These are phyloP conservation scores for Phalacrocorax carbo DNA, from an alignment of 2,113 vertebrate genomes.

Conservation along the genomic window DNA sequence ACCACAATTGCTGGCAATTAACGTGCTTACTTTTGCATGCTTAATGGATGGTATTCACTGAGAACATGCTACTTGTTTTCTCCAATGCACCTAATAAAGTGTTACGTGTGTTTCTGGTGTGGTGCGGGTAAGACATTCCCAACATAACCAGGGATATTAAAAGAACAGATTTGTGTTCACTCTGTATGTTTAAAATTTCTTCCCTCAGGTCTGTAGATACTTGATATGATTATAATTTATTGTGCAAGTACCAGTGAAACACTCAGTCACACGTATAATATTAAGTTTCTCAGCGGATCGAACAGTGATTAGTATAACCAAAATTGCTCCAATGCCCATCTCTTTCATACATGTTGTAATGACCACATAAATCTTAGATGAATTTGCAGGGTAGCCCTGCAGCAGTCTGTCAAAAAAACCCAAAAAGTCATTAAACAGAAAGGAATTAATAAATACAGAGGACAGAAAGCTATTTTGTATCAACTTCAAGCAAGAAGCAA, in stretches of 20 bases:
- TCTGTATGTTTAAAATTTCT: background rate
- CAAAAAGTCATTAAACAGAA: background rate
- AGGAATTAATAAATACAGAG: conserved; percentile 11
- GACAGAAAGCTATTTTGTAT: background rate
- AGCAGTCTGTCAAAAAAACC: background rate
- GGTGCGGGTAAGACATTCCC: background rate
- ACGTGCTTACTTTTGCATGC: background rate
- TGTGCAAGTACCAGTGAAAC: background rate
- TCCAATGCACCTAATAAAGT: background rate
- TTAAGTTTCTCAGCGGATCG: background rate
- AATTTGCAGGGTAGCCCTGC: background rate
- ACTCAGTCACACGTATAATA: background rate
- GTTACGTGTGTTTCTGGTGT: background rate
- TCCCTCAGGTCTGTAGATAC: background rate
- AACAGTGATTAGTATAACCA: background rate
- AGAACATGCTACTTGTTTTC: background rate
- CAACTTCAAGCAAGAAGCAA: conserved; percentile 50
- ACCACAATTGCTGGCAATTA: background rate
- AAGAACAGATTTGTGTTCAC: background rate
- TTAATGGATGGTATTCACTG: background rate
- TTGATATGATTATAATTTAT: background rate
- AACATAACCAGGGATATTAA: background rate
- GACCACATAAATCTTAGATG: background rate
- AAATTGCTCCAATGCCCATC: background rate
- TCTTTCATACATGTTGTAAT: conserved; percentile 3